Evolutionary conservation across 1,140 invertebrate species (phyloP), one percentile per base, ranked within the genome.

Genomic region (Psilanteris sp.): DNA sequence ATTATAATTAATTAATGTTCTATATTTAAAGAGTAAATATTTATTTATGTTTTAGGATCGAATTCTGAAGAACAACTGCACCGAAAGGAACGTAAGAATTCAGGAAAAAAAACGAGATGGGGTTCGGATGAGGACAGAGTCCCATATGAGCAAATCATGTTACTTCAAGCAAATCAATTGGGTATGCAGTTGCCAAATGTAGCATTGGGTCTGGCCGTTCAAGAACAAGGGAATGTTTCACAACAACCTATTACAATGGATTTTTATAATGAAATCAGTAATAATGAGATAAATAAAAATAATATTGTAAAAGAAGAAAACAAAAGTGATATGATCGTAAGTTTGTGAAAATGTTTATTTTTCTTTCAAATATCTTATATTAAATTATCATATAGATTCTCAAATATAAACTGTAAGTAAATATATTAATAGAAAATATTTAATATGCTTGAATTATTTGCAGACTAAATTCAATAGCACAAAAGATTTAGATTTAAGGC

Each of bases 61-160:
- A 64, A 48, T 66, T 54, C 52, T 1, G 70, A 82, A 0, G 79
- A 82, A 9, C 75, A 64, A 27, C 11, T 39, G 16, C 79, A 79
- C 37, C 84, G 83, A 29, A 85, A 85, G 32, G 84, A 83, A 8
- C 79, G 81, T 32, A 87, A 86, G 26, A 78, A 82, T 18, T 80
- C 83, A 1, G 84, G 83, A 0, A 89, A 89, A 15, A 89, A 85
- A 20, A 88, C 87, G 1, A 72, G 87, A 7, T 89, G 87, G 87
- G 87, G 87, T n/a, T 88, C 87, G 0, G 86, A 89, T 2, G 83
- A 89, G 2, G 87, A 89, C 27, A 77, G 87, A 16, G 87, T 88
- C 3, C 85, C 87, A n/a, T 83, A 83, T 2, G 87, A 89, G 34
- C 84, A 87, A 64, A 84, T 87, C 11, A 84, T 88, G 83, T 22